These are phyloP conservation scores for Brachionus rubens DNA, from an alignment of 1,140 invertebrate genomes.

Conservation along the genomic window DNA sequence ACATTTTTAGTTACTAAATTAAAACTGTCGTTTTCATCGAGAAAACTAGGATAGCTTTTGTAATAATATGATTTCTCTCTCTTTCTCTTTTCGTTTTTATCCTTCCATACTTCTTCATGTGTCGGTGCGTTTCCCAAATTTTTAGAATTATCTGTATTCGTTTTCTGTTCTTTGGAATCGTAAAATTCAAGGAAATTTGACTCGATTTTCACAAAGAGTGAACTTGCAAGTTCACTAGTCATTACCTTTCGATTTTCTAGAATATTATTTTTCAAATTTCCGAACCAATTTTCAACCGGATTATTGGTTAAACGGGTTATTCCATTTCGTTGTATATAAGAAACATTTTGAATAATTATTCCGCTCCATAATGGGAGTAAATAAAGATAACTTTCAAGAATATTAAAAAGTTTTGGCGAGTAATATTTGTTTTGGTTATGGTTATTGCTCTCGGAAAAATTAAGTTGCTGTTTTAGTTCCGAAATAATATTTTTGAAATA, in stretches of 20 bases:
- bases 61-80: conserved; percentile 1
- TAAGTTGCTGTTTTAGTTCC: not conserved
- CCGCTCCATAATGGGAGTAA: not conserved
- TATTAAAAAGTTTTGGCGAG: not conserved
- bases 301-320: conserved; percentile 2
- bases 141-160: not conserved
- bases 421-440: not conserved
- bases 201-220: not conserved
- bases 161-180: not conserved
- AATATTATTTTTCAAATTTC: not conserved
- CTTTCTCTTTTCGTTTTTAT: not conserved
- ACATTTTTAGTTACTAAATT: too few relatives aligned
- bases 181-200: not conserved
- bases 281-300: not conserved
- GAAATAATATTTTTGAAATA: not conserved
- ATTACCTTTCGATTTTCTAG: not conserved
- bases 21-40: too few relatives aligned
- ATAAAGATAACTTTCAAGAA: not conserved
- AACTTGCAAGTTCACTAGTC: not conserved
- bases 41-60: not conserved
- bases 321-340: not conserved
- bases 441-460: not conserved
- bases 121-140: not conserved
- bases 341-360: not conserved
- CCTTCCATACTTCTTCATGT: not conserved